phyloP scores from a whole-genome alignment of 2,888 invertebrate species.

The Torymus texanus region DNA sequence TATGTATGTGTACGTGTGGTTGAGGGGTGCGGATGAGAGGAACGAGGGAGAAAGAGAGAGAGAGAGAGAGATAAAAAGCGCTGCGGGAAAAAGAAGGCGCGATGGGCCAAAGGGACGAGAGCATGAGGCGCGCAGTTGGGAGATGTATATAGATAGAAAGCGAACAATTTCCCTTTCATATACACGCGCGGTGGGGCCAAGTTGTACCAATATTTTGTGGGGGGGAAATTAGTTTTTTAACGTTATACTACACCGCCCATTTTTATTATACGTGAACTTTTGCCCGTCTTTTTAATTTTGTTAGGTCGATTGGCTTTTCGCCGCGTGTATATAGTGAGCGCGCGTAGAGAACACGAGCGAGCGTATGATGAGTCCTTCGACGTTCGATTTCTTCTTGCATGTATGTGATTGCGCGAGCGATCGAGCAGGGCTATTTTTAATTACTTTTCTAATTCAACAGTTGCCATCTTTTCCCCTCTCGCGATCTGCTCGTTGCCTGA shows the following conservation, averaged over 20 bases:
- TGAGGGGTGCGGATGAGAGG: constrained; percentile 28
- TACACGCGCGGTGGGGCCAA: constrained; percentile 60
- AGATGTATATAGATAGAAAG: constrained; percentile 64
- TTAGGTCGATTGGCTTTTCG: no score
- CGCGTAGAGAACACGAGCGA: no score
- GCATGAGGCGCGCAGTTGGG: constrained; percentile 59
- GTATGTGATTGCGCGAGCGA: no score
- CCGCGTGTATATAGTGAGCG: no score
- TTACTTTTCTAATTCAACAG: no score
- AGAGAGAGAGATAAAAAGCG: constrained; percentile 55
- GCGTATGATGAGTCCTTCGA: no score
- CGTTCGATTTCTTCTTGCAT: no score
- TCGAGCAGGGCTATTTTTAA: no score
- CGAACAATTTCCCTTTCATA: constrained; percentile 74
- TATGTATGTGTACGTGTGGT: not conserved
- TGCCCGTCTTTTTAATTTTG: no score
- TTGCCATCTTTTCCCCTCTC: no score
- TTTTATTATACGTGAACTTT: constrained; percentile 4
- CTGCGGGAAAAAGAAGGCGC: constrained; percentile 53
- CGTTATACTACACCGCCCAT: constrained; percentile 12
- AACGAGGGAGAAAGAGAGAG: constrained; percentile 59
- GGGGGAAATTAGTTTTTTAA: constrained; percentile 45
- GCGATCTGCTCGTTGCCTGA: no score
- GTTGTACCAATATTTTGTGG: constrained; percentile 62
- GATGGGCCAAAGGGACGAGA: constrained; percentile 53